Percentiles rank a stretch among this genome's conserved stretches.
phyloP scores from a whole-genome alignment of 2,888 invertebrate species.

The Cryptophagus acutangulus region DNA sequence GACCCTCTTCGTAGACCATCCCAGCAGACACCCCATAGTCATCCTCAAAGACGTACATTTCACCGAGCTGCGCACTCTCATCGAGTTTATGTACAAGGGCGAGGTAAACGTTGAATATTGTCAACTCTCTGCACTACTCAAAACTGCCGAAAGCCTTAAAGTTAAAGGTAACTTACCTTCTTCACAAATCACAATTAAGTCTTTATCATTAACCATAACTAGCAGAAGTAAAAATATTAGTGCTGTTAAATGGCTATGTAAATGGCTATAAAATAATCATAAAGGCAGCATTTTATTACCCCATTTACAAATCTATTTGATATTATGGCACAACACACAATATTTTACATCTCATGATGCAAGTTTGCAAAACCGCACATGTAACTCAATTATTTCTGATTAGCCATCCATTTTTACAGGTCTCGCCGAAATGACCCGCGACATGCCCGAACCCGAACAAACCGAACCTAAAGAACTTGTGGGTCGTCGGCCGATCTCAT shows the following conservation, averaged over 20 bases:
- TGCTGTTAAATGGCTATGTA: neutral
- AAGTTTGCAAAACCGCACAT: no score
- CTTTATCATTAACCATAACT: no score
- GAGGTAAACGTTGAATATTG: conserved; percentile 94
- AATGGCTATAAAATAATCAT: neutral
- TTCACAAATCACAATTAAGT: neutral
- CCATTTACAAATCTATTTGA: conserved; percentile 1
- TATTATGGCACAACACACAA: neutral
- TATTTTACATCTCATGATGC: conserved; percentile 1
- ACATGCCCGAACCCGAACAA: conserved; percentile 46
- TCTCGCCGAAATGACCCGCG: conserved; percentile 80
- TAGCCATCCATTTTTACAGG: conserved; percentile 40
- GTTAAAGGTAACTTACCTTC: conserved; percentile 60
- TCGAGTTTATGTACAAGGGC: conserved; percentile 96
- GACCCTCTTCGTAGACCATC: conserved; percentile 88
- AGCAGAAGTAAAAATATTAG: neutral
- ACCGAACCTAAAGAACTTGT: conserved; percentile 46
- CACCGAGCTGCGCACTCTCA: conserved; percentile 82
- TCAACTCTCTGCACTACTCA: conserved; percentile 83
- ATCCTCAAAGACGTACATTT: conserved; percentile 92
- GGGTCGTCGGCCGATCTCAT: conserved; percentile 32
- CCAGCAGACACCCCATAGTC: conserved; percentile 83
- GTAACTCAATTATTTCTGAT: neutral
- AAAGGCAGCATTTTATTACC: neutral
- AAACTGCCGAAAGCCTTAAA: conserved; percentile 89